Evolutionary conservation across 2,888 invertebrate species (phyloP), one percentile per base, ranked within the genome.

Genomic region (Abscondita cerata): DNA sequence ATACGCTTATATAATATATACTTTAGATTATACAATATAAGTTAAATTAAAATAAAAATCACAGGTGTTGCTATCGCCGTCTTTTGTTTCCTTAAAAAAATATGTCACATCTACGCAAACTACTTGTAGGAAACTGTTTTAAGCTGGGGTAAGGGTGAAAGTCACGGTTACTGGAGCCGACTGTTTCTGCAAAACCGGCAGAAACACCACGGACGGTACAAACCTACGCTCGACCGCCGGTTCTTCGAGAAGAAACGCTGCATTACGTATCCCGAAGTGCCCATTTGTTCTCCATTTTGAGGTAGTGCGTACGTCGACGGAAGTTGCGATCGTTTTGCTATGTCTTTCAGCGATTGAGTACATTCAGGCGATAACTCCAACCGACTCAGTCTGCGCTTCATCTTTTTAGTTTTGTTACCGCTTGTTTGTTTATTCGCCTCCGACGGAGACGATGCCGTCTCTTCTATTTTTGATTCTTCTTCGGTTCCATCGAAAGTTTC

Each of bases 91-190:
- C 56, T 77, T 78, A 78, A 79, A 79, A 79, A 79, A 79, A 79
- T 78, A 78, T 77, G 76, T 77, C 75, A 77, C 76, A 76, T 77
- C 75, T 77, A 77, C 75, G 76, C 75, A 76, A 70, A 76, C 59
- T 63, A 62, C 63, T 70, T 73, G 74, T 75, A 75, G 74, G 72
- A 72, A 76, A 74, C 71, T 64, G 69, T 74, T 84, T 41, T 90
- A 94, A 85, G 95, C 93, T 76, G 96, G 96, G 80, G 94, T 96
- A 73, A 97, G 89, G 80, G 91, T 94, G 80, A 97, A 95, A 81
- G 95, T 94, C 76, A 95, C 91, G 73, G 94, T 94, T 74, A 95
- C 87, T 72, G 93, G 90, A 77, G 91, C 89, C 77, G 90, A 90
- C 76, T 95, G 88, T 81, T 92, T 89, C 79, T 93, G 90, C 72